Base-by-base conservation (phyloP, 1,140 invertebrate genomes). In the Pantala flavescens region DNA sequence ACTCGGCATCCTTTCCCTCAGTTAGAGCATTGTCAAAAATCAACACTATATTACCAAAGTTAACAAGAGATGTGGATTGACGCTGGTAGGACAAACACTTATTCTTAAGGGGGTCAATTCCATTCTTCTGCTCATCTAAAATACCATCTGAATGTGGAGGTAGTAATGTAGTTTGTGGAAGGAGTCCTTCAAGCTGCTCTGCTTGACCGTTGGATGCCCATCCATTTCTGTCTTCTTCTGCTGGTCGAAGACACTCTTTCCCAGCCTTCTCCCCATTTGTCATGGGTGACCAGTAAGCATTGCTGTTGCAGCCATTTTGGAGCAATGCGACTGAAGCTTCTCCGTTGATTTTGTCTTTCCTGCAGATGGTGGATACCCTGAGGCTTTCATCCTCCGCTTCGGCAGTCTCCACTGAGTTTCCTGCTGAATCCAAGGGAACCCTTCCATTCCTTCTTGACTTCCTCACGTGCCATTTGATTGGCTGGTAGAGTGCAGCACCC, bases 401-500 rank as follows among this genome's bases (percentile, higher is more conserved):
- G 63, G 2, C 2, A 7, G 19, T 70, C 63, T 23, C 19, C 9
- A 5, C 28, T 36, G 28, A 36, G 28, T 36, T 36, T 2, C 9
- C 28, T 36, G 28, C 28, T 9, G 28, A 36, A 36, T 36, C 28
- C 28, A 5, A 2, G 2, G 2, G 49, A 16, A 12, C 49, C 86
- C 23, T 86, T 80, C n/a, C 85, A 82, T n/a, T 88, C 85, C 76
- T 86, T 84, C 74, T 89, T 86, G 49, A 63, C 49, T 63, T 63
- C n/a, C 49, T 63, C 87, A 93, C 86, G 78, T 94, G 92, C 74
- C 89, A 87, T 78, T 93, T 90, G 0, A 95, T 92, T 0, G 93
- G 93, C 71, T 94, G 88, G 81, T 93, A 95, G 7, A 95, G 86
- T 23, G 94, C 81, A 7, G 93, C 93, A 9, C 91, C 91, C 0